These are phyloP conservation scores for Oceanites oceanicus DNA, from an alignment of 2,113 vertebrate species.

Conservation along the genomic window DNA sequence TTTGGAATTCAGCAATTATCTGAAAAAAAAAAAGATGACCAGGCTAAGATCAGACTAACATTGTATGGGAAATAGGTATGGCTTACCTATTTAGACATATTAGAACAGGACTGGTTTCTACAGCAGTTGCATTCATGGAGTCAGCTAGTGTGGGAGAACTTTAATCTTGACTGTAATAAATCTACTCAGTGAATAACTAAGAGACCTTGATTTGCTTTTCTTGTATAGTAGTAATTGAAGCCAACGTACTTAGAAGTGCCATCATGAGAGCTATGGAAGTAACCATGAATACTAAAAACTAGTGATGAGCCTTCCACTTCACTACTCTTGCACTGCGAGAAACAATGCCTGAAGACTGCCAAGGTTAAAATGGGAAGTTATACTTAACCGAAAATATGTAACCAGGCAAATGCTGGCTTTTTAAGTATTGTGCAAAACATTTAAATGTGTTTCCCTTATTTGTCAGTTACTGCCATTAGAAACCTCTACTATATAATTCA, in stretches of 20 bases:
- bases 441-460: not conserved
- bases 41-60: not conserved
- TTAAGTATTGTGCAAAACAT: not conserved
- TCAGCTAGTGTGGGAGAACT: not conserved
- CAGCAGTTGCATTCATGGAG: not conserved
- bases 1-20: not conserved
- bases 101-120: not conserved
- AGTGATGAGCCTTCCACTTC: not conserved
- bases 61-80: not conserved
- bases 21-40: not conserved
- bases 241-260: not conserved
- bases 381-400: not conserved
- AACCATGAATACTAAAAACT: not conserved
- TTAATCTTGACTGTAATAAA: not conserved
- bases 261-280: not conserved
- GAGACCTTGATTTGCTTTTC: not conserved
- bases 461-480: not conserved
- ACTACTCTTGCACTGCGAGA: not conserved
- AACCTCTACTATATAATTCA: not conserved
- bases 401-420: not conserved
- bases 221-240: not conserved
- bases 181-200: not conserved
- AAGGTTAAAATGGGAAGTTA: not conserved
- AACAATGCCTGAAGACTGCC: not conserved
- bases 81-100: not conserved